Evolutionary conservation across 2,888 invertebrate genomes (phyloP), one percentile per base, ranked within the genome.

Genomic region (Heteromurus nitidus): DNA sequence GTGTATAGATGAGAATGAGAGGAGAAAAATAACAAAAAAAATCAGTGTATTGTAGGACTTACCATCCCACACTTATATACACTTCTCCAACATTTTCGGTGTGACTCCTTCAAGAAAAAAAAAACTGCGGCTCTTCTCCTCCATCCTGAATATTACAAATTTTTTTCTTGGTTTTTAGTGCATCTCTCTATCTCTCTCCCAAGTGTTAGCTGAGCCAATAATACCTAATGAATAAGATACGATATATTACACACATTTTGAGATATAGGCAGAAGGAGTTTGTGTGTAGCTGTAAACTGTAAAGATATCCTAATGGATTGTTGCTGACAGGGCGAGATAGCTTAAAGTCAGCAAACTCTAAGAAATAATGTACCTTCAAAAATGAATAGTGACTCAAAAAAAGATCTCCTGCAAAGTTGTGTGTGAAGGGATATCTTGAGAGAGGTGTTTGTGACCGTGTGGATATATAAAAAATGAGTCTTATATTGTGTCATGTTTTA

Each of bases 381-480:
- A 73, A 77, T 79, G 79, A 79, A 79, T 77, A 79, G n/a, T n/a
- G n/a, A n/a, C n/a, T n/a, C n/a, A n/a, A n/a, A n/a, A n/a, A n/a
- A n/a, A n/a, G 79, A 79, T 79, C 79, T 79, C 79, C 79, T 79
- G 79, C 79, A 79, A 79, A 79, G 79, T 79, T n/a, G n/a, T n/a
- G n/a, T n/a, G n/a, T n/a, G n/a, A n/a, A n/a, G n/a, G n/a, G n/a
- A n/a, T n/a, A n/a, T n/a, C n/a, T n/a, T n/a, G n/a, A n/a, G n/a
- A n/a, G n/a, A n/a, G n/a, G n/a, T n/a, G n/a, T n/a, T n/a, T n/a
- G n/a, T n/a, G n/a, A n/a, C n/a, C n/a, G n/a, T n/a, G n/a, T n/a
- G n/a, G n/a, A n/a, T n/a, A n/a, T n/a, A n/a, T n/a, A n/a, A n/a
- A n/a, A n/a, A n/a, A n/a, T n/a, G n/a, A n/a, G n/a, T n/a, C n/a